phyloP scores from a whole-genome alignment of 2,113 vertebrate species.

The Nerophis ophidion region DNA sequence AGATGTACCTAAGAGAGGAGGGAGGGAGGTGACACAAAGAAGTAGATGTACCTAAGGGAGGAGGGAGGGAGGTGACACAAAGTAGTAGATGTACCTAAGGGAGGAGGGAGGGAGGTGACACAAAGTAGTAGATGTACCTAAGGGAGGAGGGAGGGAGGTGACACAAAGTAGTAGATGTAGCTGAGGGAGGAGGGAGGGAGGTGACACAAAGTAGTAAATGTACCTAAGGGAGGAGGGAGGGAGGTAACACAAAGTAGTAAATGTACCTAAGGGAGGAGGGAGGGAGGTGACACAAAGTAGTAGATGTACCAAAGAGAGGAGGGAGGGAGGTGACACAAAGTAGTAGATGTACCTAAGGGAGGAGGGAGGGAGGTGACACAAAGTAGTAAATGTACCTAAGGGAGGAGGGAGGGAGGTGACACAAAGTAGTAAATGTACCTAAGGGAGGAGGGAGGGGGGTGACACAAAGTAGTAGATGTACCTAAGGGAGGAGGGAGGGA shows the following conservation, averaged over 20 bases:
- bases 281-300: no score
- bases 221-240: no score
- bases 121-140: conserved; percentile 1
- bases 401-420: no score
- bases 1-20: background rate
- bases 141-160: no score
- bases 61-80: no score
- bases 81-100: background rate
- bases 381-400: background rate
- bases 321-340: no score
- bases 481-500: no score
- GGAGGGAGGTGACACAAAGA: no score
- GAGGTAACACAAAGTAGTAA: conserved; percentile 13
- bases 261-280: background rate
- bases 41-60: background rate
- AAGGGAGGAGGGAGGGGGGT: no score
- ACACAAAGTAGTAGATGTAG: conserved; percentile 8
- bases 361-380: no score
- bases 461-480: conserved; percentile 10
- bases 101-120: no score
- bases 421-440: conserved; percentile 5
- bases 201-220: conserved; percentile 13
- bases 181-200: no score
- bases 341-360: background rate
- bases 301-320: background rate